A percentile compares a stretch with the other conserved stretches of the same genome.
Evolutionary conservation across 2,797 vertebrate genomes (phyloP).

Genomic region (Ceyx erithaca): DNA sequence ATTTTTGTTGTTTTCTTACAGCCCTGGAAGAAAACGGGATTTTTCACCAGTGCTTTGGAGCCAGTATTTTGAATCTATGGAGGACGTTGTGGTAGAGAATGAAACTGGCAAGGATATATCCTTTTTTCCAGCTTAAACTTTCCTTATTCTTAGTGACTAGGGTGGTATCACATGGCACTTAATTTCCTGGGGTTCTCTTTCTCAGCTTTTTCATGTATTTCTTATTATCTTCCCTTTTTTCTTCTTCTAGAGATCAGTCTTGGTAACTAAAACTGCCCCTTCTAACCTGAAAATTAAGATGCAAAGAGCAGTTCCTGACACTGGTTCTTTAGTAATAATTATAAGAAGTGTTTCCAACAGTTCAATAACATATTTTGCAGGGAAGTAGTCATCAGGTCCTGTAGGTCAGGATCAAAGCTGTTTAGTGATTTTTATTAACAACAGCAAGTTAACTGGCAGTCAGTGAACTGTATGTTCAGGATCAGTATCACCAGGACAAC

Average conservation of each 20-base stretch:
- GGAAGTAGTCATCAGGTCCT: not conserved
- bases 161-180: fast-evolving
- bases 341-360: not conserved
- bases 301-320: not conserved
- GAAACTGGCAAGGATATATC: slow-evolving; percentile 98
- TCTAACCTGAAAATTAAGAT: not conserved
- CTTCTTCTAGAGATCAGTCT: not conserved
- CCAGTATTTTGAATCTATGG: slow-evolving; percentile 97
- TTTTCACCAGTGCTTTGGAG: slow-evolving; percentile 93
- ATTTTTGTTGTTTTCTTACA: slow-evolving; percentile 60
- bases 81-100: slow-evolving; percentile 93
- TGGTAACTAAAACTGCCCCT: not conserved
- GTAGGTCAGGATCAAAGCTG: not conserved
- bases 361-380: not conserved
- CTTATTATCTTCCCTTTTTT: not conserved
- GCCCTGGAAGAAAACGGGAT: slow-evolving; percentile 93
- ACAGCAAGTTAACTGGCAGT: not conserved
- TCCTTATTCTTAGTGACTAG: not conserved
- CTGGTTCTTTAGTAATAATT: not conserved
- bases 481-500: not conserved
- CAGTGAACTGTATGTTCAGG: not conserved
- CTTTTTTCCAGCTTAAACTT: slow-evolving; percentile 69
- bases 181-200: not conserved
- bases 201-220: not conserved
- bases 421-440: not conserved